Evolutionary conservation across 2,113 vertebrate genomes (phyloP).

Genomic region (Clarias gariepinus): DNA sequence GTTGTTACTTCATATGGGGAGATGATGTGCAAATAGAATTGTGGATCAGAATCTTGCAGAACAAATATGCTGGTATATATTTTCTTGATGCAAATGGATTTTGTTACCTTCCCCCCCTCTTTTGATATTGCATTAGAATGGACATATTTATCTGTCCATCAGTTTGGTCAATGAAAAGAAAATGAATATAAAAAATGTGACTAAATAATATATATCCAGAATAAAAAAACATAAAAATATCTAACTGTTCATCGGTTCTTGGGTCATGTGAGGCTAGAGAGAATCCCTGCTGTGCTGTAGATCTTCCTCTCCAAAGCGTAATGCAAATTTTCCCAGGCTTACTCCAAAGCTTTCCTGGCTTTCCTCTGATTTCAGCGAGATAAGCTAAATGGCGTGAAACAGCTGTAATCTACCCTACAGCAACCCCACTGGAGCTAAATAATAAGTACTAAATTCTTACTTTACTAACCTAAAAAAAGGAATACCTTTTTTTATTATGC

Average conservation of each 20-base stretch:
- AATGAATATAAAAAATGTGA: background rate
- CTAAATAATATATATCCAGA: background rate
- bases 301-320: background rate
- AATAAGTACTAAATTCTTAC: background rate
- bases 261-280: background rate
- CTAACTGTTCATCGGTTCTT: no score
- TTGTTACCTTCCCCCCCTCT: background rate
- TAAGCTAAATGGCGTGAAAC: background rate
- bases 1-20: background rate
- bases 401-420: background rate
- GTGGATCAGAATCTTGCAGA: background rate
- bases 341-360: background rate
- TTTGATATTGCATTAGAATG: no score
- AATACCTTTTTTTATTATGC: background rate
- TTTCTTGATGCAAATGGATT: background rate
- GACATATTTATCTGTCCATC: background rate
- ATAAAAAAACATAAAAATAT: background rate
- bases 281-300: background rate
- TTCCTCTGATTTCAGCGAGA: slow-evolving; percentile 1
- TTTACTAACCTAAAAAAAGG: background rate
- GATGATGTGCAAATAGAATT: background rate
- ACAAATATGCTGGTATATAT: no score
- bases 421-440: background rate
- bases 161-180: no score
- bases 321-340: no score